These are phyloP conservation scores for Amiota mariae DNA, from an alignment of 2,888 invertebrate species.

Conservation along the genomic window DNA sequence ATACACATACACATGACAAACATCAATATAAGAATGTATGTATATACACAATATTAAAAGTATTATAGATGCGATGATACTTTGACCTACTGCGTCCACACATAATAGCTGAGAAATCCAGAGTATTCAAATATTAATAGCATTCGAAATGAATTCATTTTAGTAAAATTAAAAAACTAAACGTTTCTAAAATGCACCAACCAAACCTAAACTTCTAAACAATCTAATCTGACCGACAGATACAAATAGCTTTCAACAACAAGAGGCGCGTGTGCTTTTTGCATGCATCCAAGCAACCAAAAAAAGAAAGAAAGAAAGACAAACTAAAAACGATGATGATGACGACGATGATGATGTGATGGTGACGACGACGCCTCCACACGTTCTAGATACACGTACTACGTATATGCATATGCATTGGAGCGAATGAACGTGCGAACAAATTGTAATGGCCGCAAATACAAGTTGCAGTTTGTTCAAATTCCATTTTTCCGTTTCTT, in stretches of 20 bases:
- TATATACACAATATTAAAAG: no score
- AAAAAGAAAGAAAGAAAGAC: not conserved
- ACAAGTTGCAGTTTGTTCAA: constrained; percentile 16
- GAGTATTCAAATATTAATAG: constrained; percentile 16
- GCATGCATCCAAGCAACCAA: constrained; percentile 48
- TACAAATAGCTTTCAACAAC: constrained; percentile 65
- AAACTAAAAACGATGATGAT: constrained; percentile 37
- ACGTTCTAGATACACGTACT: constrained; percentile 12
- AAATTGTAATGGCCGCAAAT: constrained; percentile 47
- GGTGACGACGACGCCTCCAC: constrained; percentile 27
- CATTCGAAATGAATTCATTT: not conserved
- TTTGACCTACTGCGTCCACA: constrained; percentile 16
- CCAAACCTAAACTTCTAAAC: constrained; percentile 42
- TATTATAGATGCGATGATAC: not conserved
- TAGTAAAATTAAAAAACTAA: not conserved
- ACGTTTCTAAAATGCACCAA: no score
- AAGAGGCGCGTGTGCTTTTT: constrained; percentile 60
- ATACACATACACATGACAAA: no score
- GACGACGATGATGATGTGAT: constrained; percentile 42
- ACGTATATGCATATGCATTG: constrained; percentile 7
- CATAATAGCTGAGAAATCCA: constrained; percentile 11
- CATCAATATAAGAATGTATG: no score
- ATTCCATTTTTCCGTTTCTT: not conserved
- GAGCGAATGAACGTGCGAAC: constrained; percentile 53
- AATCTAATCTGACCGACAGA: constrained; percentile 63